phyloP scores from a whole-genome alignment of 2,113 vertebrate species.

The Pelobates fuscus region DNA sequence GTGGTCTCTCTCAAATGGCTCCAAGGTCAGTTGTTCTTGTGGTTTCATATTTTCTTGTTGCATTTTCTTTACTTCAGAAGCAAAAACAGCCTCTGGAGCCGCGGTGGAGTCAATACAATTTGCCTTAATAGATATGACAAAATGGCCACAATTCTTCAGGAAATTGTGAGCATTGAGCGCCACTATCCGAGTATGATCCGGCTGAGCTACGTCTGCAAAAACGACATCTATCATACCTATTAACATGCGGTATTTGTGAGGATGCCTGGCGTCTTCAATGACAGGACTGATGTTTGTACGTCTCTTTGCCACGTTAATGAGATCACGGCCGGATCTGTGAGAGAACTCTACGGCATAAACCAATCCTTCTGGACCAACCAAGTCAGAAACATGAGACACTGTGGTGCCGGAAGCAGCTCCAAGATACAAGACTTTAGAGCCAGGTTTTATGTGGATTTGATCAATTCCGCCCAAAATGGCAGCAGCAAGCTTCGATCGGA shows the following conservation, averaged over 20 bases:
- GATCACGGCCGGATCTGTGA: conserved; percentile 87
- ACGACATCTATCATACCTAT: conserved; percentile 98
- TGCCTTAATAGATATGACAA: conserved; percentile 61
- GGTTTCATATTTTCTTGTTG: conserved; percentile 90
- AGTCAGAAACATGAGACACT: conserved; percentile 90
- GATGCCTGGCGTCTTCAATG: conserved; percentile 90
- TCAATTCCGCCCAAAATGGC: conserved; percentile 90
- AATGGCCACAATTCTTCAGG: conserved; percentile 89
- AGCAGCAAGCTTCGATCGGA: conserved; percentile 89
- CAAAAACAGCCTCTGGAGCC: conserved; percentile 87
- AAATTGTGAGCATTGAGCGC: conserved; percentile 92
- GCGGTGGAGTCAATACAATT: conserved; percentile 89
- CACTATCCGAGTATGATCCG: conserved; percentile 91
- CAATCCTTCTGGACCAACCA: conserved; percentile 86
- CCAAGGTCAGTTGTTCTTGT: conserved; percentile 89
- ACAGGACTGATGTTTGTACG: conserved; percentile 93
- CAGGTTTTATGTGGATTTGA: conserved; percentile 90
- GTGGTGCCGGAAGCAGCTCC: conserved; percentile 91
- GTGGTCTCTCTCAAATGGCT: conserved; percentile 91
- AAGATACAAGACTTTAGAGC: conserved; percentile 85
- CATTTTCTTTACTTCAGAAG: conserved; percentile 91
- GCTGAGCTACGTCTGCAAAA: conserved; percentile 91
- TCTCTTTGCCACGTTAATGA: conserved; percentile 92
- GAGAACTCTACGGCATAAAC: conserved; percentile 94
- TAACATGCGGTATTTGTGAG: conserved; percentile 93